phyloP scores from a whole-genome alignment of 37 sponge, comb jelly and placozoan species.

The Chondrosia reniformis region DNA sequence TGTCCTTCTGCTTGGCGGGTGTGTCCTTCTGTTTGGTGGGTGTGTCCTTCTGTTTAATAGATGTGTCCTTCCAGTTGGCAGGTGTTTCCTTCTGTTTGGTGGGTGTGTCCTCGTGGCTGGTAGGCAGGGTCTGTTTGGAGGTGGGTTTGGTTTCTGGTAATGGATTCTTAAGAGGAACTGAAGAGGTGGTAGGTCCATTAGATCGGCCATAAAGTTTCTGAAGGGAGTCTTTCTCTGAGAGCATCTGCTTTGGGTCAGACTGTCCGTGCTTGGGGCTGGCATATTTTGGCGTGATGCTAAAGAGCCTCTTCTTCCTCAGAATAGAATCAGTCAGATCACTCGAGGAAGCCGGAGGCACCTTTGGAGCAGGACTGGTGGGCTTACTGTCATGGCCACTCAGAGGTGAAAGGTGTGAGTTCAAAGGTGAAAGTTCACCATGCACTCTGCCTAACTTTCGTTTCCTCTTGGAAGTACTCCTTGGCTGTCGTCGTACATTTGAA shows the following conservation, averaged over 20 bases:
- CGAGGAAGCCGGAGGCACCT: too few relatives aligned
- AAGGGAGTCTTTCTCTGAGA: neutral
- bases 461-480: too few relatives aligned
- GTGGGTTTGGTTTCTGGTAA: neutral
- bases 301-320: slow-evolving; percentile 18
- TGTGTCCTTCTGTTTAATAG: neutral
- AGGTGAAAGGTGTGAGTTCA: too few relatives aligned
- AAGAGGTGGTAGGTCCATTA: neutral
- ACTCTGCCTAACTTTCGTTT: too few relatives aligned
- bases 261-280: neutral
- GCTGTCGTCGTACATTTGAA: neutral
- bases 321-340: slow-evolving; percentile 3
- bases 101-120: neutral
- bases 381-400: too few relatives aligned
- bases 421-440: too few relatives aligned
- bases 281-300: neutral
- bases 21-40: neutral
- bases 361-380: too few relatives aligned
- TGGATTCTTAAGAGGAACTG: neutral
- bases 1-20: neutral
- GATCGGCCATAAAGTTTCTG: neutral
- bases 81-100: neutral
- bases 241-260: neutral
- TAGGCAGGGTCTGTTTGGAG: neutral
- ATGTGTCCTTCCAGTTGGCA: neutral